Conservation (phyloP, 2,113 vertebrate genomes). For the Columba livia region DNA sequence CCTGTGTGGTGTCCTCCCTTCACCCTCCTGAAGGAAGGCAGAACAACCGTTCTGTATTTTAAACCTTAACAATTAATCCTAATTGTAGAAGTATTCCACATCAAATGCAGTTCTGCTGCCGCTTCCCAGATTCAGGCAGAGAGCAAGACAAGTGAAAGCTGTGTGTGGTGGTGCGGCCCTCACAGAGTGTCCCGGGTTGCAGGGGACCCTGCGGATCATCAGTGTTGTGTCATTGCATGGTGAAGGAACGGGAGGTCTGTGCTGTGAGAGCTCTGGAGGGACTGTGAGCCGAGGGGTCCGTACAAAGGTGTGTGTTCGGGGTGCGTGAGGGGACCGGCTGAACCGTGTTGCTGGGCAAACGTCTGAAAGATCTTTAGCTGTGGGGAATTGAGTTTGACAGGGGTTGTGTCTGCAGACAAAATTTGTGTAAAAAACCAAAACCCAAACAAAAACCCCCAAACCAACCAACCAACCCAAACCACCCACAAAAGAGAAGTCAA, state of each 20-base stretch:
- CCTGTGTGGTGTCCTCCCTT: not conserved
- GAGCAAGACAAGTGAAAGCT: not conserved
- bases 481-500: not conserved
- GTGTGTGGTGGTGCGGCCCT: not conserved
- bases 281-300: not conserved
- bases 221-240: not conserved
- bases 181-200: too few species aligned
- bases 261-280: not conserved
- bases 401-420: not conserved
- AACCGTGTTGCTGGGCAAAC: not conserved
- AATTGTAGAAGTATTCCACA: not conserved
- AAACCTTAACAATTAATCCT: not conserved
- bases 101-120: not conserved
- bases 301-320: not conserved
- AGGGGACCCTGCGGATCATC: too few species aligned
- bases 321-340: not conserved
- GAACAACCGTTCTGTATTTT: not conserved
- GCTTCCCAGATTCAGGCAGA: rapidly evolving
- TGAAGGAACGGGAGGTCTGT: not conserved
- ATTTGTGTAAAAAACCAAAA: not conserved
- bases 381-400: not conserved
- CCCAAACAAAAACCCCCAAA: too few species aligned
- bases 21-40: not conserved
- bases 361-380: not conserved
- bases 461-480: too few species aligned